A percentile compares a stretch with the other conserved stretches of the same genome.
Conservation (phyloP, 2,888 invertebrate genomes). For the Metopia argyrocephala region DNA sequence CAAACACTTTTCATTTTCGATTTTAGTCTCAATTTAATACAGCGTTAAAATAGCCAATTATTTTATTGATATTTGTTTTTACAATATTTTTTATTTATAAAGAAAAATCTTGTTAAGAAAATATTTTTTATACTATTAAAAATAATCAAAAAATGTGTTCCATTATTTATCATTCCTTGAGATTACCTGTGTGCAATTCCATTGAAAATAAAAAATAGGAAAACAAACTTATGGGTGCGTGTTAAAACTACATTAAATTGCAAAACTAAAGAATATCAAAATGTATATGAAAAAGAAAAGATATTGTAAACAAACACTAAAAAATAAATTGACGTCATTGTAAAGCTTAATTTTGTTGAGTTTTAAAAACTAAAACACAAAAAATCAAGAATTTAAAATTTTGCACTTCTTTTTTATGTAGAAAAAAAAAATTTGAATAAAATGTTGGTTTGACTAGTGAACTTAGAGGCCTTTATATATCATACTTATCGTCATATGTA, state of each 20-base stretch:
- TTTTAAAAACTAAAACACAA: no score
- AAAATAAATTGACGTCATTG: conserved; percentile 55
- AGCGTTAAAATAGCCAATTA: neutral
- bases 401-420: no score
- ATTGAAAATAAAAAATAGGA: neutral
- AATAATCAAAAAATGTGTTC: neutral
- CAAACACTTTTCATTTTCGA: neutral
- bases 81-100: neutral
- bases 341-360: conserved; percentile 10
- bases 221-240: conserved; percentile 31
- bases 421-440: no score
- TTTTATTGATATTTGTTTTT: neutral
- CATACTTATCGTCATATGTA: no score
- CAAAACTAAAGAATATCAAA: conserved; percentile 10
- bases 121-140: no score
- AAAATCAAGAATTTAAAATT: no score
- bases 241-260: conserved; percentile 42
- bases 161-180: neutral
- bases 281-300: neutral
- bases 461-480: no score
- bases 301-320: conserved; percentile 37
- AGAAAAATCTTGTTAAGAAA: conserved; percentile 5
- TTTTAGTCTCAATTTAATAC: neutral
- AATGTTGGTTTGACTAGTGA: no score
- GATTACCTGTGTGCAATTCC: conserved; percentile 12